phyloP scores from a whole-genome alignment of 2,888 invertebrate species.

The Troglohyphantes excavatus region DNA sequence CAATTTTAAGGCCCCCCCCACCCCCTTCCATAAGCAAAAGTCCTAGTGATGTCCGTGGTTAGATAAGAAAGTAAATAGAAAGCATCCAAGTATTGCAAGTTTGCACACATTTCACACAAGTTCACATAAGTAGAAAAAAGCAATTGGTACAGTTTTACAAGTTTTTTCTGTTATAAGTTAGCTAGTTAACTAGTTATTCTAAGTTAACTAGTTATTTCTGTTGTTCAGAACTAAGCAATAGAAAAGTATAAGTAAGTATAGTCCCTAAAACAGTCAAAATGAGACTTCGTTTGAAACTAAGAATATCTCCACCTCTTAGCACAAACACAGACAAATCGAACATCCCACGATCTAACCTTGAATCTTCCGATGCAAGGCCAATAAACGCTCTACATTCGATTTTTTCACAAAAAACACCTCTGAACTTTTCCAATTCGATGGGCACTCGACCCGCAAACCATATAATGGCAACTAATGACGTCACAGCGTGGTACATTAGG shows the following conservation, averaged over 20 bases:
- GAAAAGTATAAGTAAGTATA: background rate
- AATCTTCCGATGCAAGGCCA: background rate
- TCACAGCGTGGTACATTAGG: background rate
- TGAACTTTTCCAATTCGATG: background rate
- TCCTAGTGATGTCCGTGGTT: too few relatives aligned
- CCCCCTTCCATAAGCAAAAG: too few relatives aligned
- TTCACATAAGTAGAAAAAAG: too few relatives aligned
- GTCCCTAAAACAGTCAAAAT: background rate
- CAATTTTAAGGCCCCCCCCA: too few relatives aligned
- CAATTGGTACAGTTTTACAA: too few relatives aligned
- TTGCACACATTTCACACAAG: too few relatives aligned
- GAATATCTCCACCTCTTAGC: background rate
- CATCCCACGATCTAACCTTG: background rate
- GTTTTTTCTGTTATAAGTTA: too few relatives aligned
- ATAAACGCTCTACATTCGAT: background rate
- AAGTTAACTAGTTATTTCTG: background rate
- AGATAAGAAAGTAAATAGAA: too few relatives aligned
- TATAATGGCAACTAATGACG: background rate
- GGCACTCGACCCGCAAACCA: background rate
- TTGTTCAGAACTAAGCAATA: background rate
- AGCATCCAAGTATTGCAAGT: too few relatives aligned
- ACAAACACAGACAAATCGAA: background rate
- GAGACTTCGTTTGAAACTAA: background rate
- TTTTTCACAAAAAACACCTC: constrained; percentile 9
- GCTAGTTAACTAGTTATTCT: too few relatives aligned